phyloP scores from a whole-genome alignment of 2,113 vertebrate species.

The Myiagra hebetior region DNA sequence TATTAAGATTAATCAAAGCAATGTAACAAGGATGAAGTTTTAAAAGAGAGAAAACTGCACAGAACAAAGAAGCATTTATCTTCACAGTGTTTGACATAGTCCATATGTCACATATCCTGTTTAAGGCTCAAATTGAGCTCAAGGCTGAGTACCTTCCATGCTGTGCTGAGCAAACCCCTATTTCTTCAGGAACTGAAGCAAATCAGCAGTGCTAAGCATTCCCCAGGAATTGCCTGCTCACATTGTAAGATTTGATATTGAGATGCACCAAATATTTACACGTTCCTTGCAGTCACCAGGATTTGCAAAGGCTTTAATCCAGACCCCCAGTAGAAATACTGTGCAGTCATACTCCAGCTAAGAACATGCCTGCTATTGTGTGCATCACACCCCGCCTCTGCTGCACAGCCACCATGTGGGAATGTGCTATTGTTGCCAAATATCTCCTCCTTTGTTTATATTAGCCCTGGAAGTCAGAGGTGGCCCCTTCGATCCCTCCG shows the following conservation, averaged over 20 bases:
- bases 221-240: neutral
- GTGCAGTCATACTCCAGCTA: neutral
- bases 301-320: neutral
- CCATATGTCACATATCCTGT: conserved; percentile 24
- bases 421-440: conserved; percentile 28
- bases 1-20: conserved; percentile 20
- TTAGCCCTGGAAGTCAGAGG: conserved; percentile 40
- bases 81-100: conserved; percentile 29
- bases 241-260: neutral
- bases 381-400: neutral
- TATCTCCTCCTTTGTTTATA: conserved; percentile 33
- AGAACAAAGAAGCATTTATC: conserved; percentile 21
- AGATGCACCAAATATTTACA: neutral
- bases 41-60: conserved; percentile 13
- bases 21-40: conserved; percentile 9
- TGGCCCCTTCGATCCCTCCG: neutral
- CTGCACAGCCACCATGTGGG: neutral
- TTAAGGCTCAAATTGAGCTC: neutral
- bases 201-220: neutral
- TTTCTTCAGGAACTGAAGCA: neutral
- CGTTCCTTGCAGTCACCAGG: rapidly evolving
- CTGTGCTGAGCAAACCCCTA: neutral
- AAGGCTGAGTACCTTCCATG: neutral
- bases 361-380: neutral
- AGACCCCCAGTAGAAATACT: neutral